A percentile compares a stretch with the other conserved stretches of the same genome.
Conservation (phyloP, 2,113 vertebrate genomes). For the Canis aureus region DNA sequence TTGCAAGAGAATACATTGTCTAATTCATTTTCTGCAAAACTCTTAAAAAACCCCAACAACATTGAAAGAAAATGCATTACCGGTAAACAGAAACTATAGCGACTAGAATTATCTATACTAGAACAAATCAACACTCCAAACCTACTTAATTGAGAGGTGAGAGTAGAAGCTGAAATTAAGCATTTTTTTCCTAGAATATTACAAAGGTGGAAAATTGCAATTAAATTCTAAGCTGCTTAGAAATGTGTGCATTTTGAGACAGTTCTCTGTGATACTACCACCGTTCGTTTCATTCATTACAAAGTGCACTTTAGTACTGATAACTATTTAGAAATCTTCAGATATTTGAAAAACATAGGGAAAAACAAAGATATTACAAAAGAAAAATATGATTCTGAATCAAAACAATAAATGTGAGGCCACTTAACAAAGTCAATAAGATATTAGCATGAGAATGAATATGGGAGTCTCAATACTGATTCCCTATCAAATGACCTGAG, state of each 20-base stretch:
- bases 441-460: neutral
- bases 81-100: slow-evolving; percentile 17
- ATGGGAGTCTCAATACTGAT: neutral
- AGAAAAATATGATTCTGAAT: neutral
- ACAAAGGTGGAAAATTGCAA: slow-evolving; percentile 54
- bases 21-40: too few relatives aligned
- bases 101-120: neutral
- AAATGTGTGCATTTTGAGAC: slow-evolving; percentile 67
- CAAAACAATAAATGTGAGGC: slow-evolving; percentile 35
- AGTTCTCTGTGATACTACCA: neutral
- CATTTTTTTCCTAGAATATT: neutral
- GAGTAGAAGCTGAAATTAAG: neutral
- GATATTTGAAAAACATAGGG: neutral
- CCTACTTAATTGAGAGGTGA: neutral
- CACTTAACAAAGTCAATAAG: neutral
- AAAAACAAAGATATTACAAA: neutral
- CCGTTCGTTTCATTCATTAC: neutral
- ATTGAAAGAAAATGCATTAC: slow-evolving; percentile 3
- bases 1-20: too few relatives aligned
- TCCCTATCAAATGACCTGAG: neutral
- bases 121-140: neutral
- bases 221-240: slow-evolving; percentile 73
- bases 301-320: neutral
- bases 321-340: neutral
- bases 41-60: neutral